Conservation (phyloP, 2,888 invertebrate genomes). For the Marronus borbonicus region DNA sequence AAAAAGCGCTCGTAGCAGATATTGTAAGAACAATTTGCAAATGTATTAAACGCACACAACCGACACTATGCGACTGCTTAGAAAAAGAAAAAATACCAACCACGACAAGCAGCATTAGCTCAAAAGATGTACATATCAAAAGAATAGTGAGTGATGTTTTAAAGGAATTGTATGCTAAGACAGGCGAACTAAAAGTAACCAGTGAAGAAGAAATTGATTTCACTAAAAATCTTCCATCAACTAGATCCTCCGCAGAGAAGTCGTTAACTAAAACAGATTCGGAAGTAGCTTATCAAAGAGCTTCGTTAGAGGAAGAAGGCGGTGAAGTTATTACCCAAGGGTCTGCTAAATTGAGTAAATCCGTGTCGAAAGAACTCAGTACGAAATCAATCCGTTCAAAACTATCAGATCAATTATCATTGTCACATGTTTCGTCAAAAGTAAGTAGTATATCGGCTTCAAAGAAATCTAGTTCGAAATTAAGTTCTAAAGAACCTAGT, state of each 20-base stretch:
- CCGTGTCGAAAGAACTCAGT: not conserved
- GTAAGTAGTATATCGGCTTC: not conserved
- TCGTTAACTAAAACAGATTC: no score
- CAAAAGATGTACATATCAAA: slow-evolving; percentile 6
- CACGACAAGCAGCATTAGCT: not conserved
- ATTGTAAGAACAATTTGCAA: slow-evolving; percentile 39
- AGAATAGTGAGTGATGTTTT: slow-evolving; percentile 24
- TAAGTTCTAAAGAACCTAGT: not conserved
- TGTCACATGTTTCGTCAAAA: not conserved
- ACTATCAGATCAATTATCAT: not conserved
- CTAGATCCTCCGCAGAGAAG: not conserved
- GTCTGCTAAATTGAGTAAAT: not conserved
- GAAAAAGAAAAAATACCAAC: not conserved
- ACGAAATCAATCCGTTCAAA: not conserved
- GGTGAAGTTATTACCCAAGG: slow-evolving; percentile 10
- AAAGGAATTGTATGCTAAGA: not conserved
- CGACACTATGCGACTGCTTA: slow-evolving; percentile 31
- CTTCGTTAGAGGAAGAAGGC: not conserved
- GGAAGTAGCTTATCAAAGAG: not conserved
- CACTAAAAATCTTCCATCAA: not conserved
- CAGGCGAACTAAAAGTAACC: not conserved
- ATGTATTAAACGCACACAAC: slow-evolving; percentile 29
- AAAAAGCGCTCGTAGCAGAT: slow-evolving; percentile 5
- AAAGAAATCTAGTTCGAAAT: slow-evolving; percentile 9
- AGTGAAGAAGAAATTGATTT: slow-evolving; percentile 14